phyloP scores from a whole-genome alignment of 2,797 vertebrate species.

The Notolabrus celidotus region DNA sequence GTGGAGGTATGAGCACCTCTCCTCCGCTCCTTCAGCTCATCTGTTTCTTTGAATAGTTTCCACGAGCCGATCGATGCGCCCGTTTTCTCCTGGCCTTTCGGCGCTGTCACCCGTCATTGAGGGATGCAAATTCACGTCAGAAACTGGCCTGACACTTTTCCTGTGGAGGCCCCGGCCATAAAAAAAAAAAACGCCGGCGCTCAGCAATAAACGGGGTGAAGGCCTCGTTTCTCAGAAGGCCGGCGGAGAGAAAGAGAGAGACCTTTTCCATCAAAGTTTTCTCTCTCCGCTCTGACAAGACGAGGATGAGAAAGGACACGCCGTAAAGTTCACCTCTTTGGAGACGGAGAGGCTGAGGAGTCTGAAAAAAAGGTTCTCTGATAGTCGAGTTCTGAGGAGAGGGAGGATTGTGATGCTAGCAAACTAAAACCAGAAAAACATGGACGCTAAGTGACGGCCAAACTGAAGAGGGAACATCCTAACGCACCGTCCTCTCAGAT shows the following conservation, averaged over 20 bases:
- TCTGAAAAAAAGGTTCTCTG: conserved; percentile 25
- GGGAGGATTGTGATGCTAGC: neutral
- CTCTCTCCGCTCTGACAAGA: conserved; percentile 63
- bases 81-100: conserved; percentile 98
- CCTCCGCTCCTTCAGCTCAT: conserved; percentile 90
- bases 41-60: conserved; percentile 97
- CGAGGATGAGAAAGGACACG: conserved; percentile 66
- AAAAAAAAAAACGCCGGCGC: conserved; percentile 73
- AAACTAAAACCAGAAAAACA: neutral
- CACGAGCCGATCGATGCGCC: conserved; percentile 92
- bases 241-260: conserved; percentile 52
- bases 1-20: conserved; percentile 44
- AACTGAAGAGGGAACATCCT: too few relatives aligned
- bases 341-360: conserved; percentile 19
- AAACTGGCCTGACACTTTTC: conserved; percentile 95
- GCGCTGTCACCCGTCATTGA: conserved; percentile 94
- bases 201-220: conserved; percentile 86
- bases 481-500: too few relatives aligned
- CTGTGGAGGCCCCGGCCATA: conserved; percentile 71
- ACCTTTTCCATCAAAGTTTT: conserved; percentile 81
- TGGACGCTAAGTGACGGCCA: too few relatives aligned
- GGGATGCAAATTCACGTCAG: conserved; percentile 95
- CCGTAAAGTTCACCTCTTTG: conserved; percentile 63
- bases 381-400: conserved; percentile 4
- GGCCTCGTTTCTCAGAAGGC: conserved; percentile 65